These are phyloP conservation scores for Grapholita molesta DNA, from an alignment of 1,140 invertebrate genomes.

Conservation along the genomic window DNA sequence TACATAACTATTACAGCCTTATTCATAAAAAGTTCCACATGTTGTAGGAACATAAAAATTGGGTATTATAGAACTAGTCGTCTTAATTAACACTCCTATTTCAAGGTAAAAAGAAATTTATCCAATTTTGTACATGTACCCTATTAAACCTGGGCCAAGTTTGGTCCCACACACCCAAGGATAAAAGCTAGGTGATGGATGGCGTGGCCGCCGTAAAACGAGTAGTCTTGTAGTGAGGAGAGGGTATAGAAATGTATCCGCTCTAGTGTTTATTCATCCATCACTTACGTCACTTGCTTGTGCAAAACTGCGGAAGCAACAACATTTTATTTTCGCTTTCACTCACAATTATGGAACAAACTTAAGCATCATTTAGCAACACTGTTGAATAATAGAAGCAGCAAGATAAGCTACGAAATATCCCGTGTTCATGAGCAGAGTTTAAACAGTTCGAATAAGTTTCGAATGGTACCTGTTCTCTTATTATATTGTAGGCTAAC, in stretches of 20 bases:
- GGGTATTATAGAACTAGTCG: too few relatives aligned
- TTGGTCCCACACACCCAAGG: not conserved
- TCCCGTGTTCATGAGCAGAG: not conserved
- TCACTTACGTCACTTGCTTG: constrained; percentile 37
- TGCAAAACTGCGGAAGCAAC: constrained; percentile 39
- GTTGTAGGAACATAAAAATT: too few relatives aligned
- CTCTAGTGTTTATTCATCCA: constrained; percentile 22
- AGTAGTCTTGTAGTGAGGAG: constrained; percentile 12
- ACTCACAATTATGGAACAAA: constrained; percentile 33
- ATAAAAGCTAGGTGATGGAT: not conserved
- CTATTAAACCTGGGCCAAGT: not conserved
- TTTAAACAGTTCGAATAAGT: not conserved
- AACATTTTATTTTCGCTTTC: constrained; percentile 40
- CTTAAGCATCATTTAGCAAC: constrained; percentile 3
- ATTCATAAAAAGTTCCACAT: too few relatives aligned
- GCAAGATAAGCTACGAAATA: not conserved
- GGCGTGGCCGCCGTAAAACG: not conserved
- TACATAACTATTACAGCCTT: too few relatives aligned
- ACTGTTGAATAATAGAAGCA: not conserved
- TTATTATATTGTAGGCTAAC: not conserved
- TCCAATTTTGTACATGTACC: too few relatives aligned
- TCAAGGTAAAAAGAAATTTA: not conserved
- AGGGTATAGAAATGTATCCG: constrained; percentile 15
- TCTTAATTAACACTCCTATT: too few relatives aligned
- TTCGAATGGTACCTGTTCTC: not conserved